Evolutionary conservation across 2,113 vertebrate genomes (phyloP).

Genomic region (Ammodytes dubius): DNA sequence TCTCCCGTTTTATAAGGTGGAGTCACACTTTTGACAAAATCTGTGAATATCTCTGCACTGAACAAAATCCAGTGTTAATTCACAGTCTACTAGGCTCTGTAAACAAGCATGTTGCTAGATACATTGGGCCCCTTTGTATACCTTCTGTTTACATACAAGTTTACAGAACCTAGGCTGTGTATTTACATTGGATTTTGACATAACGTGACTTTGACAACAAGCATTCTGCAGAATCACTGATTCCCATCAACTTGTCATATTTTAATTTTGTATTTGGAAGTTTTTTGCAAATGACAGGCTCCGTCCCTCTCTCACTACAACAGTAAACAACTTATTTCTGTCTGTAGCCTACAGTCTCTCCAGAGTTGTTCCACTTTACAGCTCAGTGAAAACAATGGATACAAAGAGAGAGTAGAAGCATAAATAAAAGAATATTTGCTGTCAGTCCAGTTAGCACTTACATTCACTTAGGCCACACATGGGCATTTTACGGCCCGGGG

Average conservation of each 20-base stretch:
- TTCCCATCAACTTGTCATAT: neutral
- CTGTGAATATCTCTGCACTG: too few relatives aligned
- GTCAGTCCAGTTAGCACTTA: conserved; percentile 35
- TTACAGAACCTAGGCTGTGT: too few relatives aligned
- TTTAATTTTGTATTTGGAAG: neutral
- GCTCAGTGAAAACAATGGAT: conserved; percentile 62
- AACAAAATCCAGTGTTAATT: too few relatives aligned
- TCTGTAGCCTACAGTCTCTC: neutral
- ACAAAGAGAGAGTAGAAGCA: conserved; percentile 20
- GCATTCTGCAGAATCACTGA: too few relatives aligned
- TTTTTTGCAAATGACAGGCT: conserved; percentile 1
- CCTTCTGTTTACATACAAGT: too few relatives aligned
- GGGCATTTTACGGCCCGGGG: too few relatives aligned
- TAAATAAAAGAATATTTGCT: too few relatives aligned
- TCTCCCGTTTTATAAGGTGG: neutral
- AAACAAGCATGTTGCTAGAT: too few relatives aligned
- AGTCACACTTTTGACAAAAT: neutral
- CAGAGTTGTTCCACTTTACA: conserved; percentile 50
- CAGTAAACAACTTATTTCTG: conserved; percentile 1
- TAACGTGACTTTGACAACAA: too few relatives aligned
- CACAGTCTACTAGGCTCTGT: too few relatives aligned
- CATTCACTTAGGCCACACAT: neutral
- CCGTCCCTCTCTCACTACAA: neutral
- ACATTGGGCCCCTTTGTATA: too few relatives aligned
- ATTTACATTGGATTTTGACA: too few relatives aligned